Base-by-base conservation (phyloP, 2,888 invertebrate species). In the Philhelius pedissequus region DNA sequence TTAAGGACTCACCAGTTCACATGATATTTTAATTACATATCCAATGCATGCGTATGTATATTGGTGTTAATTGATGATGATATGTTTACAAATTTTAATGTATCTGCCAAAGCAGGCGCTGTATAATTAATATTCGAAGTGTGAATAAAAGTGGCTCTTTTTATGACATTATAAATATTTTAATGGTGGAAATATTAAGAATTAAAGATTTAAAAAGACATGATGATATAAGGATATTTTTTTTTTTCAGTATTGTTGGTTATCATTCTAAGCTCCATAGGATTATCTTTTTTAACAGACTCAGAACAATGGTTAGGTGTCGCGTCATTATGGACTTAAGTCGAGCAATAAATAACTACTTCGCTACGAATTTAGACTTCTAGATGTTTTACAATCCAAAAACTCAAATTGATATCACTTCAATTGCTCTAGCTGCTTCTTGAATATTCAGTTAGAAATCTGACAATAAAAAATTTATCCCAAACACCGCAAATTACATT, bases 11-110 rank as follows among this genome's bases (percentile, higher is more conserved):
- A n/a, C n/a, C n/a, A n/a, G n/a, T n/a, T n/a, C n/a, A 56, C 22
- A 50, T 70, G 66, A 78, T 62, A 68, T 74, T 82, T 82, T 78
- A 82, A 78, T 78, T 78, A 62, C 68, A 54, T 71, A 35, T 56
- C 11, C 32, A 54, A 18, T 18, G 38, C 60, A 25, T 73, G 60
- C 22, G 40, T 60, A 6, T 20, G 11, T 35, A 7, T 74, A 13
- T 54, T n/a, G 66, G 35, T 35, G 69, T 74, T 80, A 75, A 74
- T 62, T 75, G 56, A 35, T 70, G 75, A 30, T 58, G 69, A n/a
- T 40, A 18, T 48, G 40, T 40, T 15, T 6, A 35, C 30, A 27
- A 18, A 43, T 45, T 45, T 30, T 20, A 62, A 45, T 62, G 7
- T 70, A n/a, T 0, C 13, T 40, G 30, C 11, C 2, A 25, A 15